Evolutionary conservation across 2,888 invertebrate genomes (phyloP).

Genomic region (Trissoscelio sp.): DNA sequence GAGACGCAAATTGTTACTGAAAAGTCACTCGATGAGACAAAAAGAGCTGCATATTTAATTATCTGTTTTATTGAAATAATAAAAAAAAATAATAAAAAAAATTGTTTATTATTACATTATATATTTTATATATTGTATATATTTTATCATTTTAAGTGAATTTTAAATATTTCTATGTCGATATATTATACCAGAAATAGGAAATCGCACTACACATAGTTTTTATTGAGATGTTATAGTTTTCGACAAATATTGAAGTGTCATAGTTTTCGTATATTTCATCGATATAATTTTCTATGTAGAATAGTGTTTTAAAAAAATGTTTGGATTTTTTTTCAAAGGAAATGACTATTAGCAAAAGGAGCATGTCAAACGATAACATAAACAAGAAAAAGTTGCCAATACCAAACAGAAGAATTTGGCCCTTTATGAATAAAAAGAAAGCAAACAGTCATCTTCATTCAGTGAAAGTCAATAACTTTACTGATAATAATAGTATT

Average conservation of each 20-base stretch:
- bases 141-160: too few species aligned
- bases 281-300: too few species aligned
- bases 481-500: constrained; percentile 9
- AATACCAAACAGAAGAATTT: constrained; percentile 11
- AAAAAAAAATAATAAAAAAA: too few species aligned
- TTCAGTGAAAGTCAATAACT: constrained; percentile 20
- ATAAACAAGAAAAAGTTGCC: constrained; percentile 11
- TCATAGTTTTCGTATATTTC: too few species aligned
- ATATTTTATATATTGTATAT: too few species aligned
- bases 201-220: too few species aligned
- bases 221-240: too few species aligned
- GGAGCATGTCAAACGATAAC: constrained; percentile 22
- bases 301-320: neutral
- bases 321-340: neutral
- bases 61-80: neutral
- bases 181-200: too few species aligned
- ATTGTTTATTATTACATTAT: too few species aligned
- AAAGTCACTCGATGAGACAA: too few species aligned
- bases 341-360: constrained; percentile 21
- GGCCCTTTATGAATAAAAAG: constrained; percentile 36
- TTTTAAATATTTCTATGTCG: too few species aligned
- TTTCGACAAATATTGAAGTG: too few species aligned
- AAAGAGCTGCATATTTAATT: neutral
- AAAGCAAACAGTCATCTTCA: neutral
- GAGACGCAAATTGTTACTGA: neutral